Conservation (phyloP, 2,797 vertebrate species). For the Meda fulgida region DNA sequence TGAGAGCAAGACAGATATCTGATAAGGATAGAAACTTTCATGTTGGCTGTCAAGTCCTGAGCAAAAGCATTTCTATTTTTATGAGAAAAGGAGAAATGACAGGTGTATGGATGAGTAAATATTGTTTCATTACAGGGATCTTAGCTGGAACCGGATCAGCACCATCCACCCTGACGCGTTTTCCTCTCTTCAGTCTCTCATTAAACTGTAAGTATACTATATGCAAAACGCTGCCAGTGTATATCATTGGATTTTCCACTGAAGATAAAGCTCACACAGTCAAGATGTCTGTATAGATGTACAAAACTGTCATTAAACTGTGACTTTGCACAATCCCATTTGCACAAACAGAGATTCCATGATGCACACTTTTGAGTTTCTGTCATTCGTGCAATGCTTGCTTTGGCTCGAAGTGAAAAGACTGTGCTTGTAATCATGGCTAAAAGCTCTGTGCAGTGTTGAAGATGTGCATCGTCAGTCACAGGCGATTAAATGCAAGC, state of each 20-base stretch:
- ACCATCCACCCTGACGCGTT: constrained; percentile 91
- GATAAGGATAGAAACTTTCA: neutral
- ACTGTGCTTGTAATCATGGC: neutral
- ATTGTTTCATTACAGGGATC: constrained; percentile 77
- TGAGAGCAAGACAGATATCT: neutral
- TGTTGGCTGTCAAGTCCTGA: neutral
- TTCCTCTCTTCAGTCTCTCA: constrained; percentile 83
- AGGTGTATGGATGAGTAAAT: neutral
- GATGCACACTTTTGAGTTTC: constrained; percentile 18
- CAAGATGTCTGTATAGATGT: neutral
- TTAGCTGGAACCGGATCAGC: constrained; percentile 90
- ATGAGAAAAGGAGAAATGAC: neutral
- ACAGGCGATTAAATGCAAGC: constrained; percentile 36
- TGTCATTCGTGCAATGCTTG: constrained; percentile 12
- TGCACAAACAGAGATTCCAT: constrained; percentile 31
- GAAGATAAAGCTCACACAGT: neutral
- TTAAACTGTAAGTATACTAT: constrained; percentile 88
- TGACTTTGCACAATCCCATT: constrained; percentile 9
- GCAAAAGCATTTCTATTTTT: neutral
- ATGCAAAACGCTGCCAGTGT: constrained; percentile 1
- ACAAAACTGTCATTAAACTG: constrained; percentile 11
- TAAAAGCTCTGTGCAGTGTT: neutral
- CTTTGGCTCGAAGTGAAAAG: constrained; percentile 22
- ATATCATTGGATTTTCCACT: neutral
- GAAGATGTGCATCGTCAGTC: constrained; percentile 31